Evolutionary conservation across 92 coral and sea anemone species (phyloP).

Genomic region (Anthopleura xanthogrammica): DNA sequence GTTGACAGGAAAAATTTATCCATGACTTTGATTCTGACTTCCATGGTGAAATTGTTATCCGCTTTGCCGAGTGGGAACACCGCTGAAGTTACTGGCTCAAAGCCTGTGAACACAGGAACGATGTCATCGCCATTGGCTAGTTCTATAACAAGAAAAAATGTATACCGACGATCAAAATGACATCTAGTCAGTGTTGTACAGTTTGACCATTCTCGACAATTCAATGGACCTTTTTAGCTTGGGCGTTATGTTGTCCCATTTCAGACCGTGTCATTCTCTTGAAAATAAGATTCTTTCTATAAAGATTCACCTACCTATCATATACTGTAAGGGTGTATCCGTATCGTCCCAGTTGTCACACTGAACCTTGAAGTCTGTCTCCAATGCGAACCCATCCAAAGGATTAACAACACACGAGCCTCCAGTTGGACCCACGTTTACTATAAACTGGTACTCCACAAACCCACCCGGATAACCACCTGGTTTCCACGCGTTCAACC

Average conservation of each 20-base stretch:
- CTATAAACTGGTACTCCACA: slow-evolving; percentile 67
- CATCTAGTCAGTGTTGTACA: too few relatives aligned
- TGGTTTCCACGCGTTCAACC: slow-evolving; percentile 83
- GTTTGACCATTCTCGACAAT: too few relatives aligned
- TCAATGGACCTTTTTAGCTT: too few relatives aligned
- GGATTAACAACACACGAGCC: slow-evolving; percentile 67
- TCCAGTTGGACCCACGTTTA: slow-evolving; percentile 73
- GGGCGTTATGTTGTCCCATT: too few relatives aligned
- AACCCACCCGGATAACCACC: slow-evolving; percentile 81
- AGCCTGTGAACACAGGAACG: slow-evolving; percentile 66
- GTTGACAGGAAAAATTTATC: slow-evolving; percentile 57
- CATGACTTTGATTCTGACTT: slow-evolving; percentile 75
- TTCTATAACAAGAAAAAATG: slow-evolving; percentile 42
- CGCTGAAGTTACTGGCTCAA: slow-evolving; percentile 54
- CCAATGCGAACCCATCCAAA: slow-evolving; percentile 73
- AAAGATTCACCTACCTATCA: slow-evolving; percentile 60
- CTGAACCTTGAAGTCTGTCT: slow-evolving; percentile 62
- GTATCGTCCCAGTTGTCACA: slow-evolving; percentile 83
- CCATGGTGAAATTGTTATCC: slow-evolving; percentile 78
- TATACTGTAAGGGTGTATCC: slow-evolving; percentile 77
- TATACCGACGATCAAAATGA: neutral
- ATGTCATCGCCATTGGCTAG: slow-evolving; percentile 61
- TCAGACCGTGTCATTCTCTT: too few relatives aligned
- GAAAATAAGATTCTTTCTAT: too few relatives aligned
- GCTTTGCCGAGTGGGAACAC: slow-evolving; percentile 76